Percentiles rank a stretch among this genome's conserved stretches.
phyloP scores from a whole-genome alignment of 2,113 vertebrate genomes.

The Pseudolaguvia tuberculata region DNA sequence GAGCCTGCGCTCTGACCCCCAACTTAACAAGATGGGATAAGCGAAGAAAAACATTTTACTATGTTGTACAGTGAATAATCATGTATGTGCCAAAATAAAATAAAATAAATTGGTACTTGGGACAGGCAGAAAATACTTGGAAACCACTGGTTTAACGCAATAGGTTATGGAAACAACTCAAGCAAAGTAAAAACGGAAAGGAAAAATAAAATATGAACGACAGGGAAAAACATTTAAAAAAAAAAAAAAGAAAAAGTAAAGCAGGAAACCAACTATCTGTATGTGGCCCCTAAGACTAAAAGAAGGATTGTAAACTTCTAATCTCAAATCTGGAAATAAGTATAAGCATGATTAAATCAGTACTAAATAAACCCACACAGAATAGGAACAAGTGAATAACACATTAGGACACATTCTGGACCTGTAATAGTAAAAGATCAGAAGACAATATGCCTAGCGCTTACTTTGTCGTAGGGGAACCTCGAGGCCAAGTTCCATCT shows the following conservation, averaged over 20 bases:
- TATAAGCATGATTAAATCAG: too few relatives aligned
- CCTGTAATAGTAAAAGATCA: conserved; percentile 38
- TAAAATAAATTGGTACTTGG: too few relatives aligned
- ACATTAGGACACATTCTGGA: not conserved
- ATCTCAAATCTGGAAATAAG: too few relatives aligned
- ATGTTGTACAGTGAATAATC: too few relatives aligned
- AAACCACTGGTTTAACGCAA: conserved; percentile 1
- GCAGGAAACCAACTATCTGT: conserved; percentile 13
- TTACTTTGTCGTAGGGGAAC: conserved; percentile 90
- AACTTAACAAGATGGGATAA: too few relatives aligned
- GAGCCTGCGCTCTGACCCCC: too few relatives aligned
- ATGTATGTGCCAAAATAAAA: too few relatives aligned
- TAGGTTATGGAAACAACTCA: conserved; percentile 25
- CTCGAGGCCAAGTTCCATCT: conserved; percentile 93
- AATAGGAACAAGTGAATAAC: not conserved
- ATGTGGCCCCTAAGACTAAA: not conserved
- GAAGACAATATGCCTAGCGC: conserved; percentile 54
- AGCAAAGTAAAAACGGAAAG: conserved; percentile 18
- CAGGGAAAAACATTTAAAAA: conserved; percentile 48
- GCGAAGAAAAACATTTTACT: too few relatives aligned
- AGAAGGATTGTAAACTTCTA: too few relatives aligned
- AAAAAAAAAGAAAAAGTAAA: conserved; percentile 46
- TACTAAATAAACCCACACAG: conserved; percentile 9
- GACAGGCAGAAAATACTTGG: too few relatives aligned
- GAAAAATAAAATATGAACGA: conserved; percentile 9